Percentiles rank a stretch among this genome's conserved stretches.
phyloP scores from a whole-genome alignment of 2,888 invertebrate genomes.

The Ectemnius lituratus region DNA sequence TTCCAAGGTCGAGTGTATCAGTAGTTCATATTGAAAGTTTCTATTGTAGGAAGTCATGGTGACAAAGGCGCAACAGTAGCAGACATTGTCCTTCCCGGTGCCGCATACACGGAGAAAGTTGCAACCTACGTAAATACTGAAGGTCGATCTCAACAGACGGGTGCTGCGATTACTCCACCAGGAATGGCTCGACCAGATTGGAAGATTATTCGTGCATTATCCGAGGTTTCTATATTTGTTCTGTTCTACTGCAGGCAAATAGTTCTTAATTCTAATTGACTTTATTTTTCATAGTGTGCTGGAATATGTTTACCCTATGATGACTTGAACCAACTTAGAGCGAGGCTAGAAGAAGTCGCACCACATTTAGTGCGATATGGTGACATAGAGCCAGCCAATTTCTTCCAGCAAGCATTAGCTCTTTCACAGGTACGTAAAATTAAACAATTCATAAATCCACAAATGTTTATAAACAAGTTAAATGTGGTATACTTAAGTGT shows the following conservation, averaged over 20 bases:
- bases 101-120: slow-evolving; percentile 99
- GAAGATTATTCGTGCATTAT: slow-evolving; percentile 98
- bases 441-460: too few relatives aligned
- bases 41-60: slow-evolving; percentile 92
- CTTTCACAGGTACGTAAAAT: slow-evolving; percentile 81
- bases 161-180: slow-evolving; percentile 92
- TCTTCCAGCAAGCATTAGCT: slow-evolving; percentile 88
- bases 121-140: slow-evolving; percentile 99
- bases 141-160: slow-evolving; percentile 95
- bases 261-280: too few relatives aligned
- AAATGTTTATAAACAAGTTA: too few relatives aligned
- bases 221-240: slow-evolving; percentile 84
- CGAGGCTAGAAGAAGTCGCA: slow-evolving; percentile 89
- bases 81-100: slow-evolving; percentile 95
- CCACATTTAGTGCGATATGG: slow-evolving; percentile 94
- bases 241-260: too few relatives aligned
- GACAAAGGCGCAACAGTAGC: slow-evolving; percentile 95
- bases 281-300: slow-evolving; percentile 77
- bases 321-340: slow-evolving; percentile 88
- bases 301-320: slow-evolving; percentile 91
- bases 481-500: slow-evolving; percentile 4
- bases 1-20: too few relatives aligned
- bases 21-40: background rate
- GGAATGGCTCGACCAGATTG: slow-evolving; percentile 97
- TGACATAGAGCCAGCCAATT: slow-evolving; percentile 90